Evolutionary conservation across 2,113 vertebrate species (phyloP).

Genomic region (Noctilio leporinus): DNA sequence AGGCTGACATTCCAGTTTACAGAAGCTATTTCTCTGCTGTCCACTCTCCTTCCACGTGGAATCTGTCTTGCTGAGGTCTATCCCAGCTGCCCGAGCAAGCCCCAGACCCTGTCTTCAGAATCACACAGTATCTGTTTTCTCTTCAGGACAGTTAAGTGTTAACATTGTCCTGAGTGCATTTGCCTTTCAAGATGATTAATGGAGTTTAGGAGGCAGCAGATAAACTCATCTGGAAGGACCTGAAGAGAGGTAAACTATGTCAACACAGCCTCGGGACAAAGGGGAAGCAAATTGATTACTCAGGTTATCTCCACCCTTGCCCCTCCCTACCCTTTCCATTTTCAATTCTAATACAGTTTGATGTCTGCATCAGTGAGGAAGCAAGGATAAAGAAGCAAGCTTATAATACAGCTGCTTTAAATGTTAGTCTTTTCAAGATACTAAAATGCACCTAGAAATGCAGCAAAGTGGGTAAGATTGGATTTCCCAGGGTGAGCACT

Average conservation of each 20-base stretch:
- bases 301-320: background rate
- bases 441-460: background rate
- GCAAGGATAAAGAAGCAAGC: background rate
- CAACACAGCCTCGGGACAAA: conserved; percentile 34
- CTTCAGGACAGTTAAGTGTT: conserved; percentile 54
- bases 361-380: conserved; percentile 10
- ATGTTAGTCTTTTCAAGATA: background rate
- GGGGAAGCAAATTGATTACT: conserved; percentile 38
- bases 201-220: conserved; percentile 37
- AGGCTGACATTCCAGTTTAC: background rate
- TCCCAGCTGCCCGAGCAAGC: conserved; percentile 10
- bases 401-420: background rate
- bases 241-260: conserved; percentile 46
- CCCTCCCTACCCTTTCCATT: background rate
- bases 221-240: conserved; percentile 50
- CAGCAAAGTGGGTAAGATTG: background rate
- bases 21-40: background rate
- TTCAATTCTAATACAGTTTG: conserved; percentile 28
- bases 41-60: background rate
- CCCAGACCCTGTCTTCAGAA: conserved; percentile 21
- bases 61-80: conserved; percentile 43
- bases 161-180: conserved; percentile 55
- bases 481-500: background rate
- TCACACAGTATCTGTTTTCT: conserved; percentile 41
- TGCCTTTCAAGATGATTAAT: conserved; percentile 73